A percentile compares a stretch with the other conserved stretches of the same genome.
Evolutionary conservation across 2,113 vertebrate genomes (phyloP).

Genomic region (Ceyx melanurus): DNA sequence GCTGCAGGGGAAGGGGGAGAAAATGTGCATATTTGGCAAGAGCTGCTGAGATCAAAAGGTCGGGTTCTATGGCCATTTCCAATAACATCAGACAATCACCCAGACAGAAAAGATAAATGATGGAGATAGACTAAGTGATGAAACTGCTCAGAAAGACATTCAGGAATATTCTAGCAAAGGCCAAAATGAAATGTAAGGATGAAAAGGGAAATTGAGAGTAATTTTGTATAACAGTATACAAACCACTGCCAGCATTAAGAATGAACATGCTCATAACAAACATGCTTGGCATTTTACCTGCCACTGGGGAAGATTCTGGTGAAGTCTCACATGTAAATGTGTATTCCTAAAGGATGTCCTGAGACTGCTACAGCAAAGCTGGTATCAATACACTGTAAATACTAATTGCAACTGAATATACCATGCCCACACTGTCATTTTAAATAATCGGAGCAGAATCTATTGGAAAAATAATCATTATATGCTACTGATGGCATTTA

Average conservation of each 20-base stretch:
- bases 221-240: not conserved
- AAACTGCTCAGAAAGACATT: not conserved
- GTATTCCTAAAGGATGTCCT: not conserved
- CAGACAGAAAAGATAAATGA: not conserved
- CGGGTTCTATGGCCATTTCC: not conserved
- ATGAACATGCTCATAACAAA: not conserved
- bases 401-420: not conserved
- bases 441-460: not conserved
- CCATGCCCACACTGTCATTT: not conserved
- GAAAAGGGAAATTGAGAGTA: not conserved
- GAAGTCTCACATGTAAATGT: not conserved
- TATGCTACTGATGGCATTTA: not conserved
- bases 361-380: not conserved
- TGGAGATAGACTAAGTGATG: not conserved
- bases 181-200: not conserved
- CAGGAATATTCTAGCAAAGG: not conserved
- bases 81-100: accelerated
- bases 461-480: not conserved
- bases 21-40: not conserved
- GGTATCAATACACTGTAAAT: not conserved
- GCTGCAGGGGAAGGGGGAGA: not conserved
- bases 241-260: not conserved
- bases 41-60: not conserved
- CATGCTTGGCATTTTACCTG: not conserved
- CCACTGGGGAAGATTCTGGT: not conserved